Conservation (phyloP, 2,888 invertebrate species). For the Zootermopsis nevadensis region DNA sequence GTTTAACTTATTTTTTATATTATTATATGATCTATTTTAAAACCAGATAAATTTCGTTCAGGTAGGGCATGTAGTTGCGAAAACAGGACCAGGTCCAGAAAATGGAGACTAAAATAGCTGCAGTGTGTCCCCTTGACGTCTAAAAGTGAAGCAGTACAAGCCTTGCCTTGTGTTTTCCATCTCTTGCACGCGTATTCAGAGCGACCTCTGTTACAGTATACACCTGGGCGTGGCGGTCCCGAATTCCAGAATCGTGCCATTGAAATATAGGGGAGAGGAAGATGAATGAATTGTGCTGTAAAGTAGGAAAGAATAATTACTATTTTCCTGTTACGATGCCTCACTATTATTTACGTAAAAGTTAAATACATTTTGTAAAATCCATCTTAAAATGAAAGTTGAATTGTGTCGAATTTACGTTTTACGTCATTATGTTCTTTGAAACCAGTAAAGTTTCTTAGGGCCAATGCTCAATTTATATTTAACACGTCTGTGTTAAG, state of each 20-base stretch:
- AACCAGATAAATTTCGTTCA: not conserved
- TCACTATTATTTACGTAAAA: too few species aligned
- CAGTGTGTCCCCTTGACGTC: slow-evolving; percentile 38
- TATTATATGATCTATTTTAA: not conserved
- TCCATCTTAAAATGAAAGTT: too few species aligned
- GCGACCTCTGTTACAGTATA: not conserved
- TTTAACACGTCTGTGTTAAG: too few species aligned
- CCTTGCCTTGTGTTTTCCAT: slow-evolving; percentile 9
- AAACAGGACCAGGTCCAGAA: slow-evolving; percentile 42
- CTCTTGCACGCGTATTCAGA: not conserved
- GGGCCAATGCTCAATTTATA: too few species aligned
- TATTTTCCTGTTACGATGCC: too few species aligned
- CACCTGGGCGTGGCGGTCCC: not conserved
- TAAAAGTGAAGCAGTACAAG: slow-evolving; percentile 21
- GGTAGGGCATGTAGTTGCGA: slow-evolving; percentile 45
- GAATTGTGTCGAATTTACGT: too few species aligned
- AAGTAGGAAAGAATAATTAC: too few species aligned
- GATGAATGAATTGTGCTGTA: too few species aligned
- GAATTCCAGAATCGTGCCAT: not conserved
- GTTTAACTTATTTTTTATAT: not conserved
- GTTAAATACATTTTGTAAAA: too few species aligned
- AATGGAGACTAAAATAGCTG: slow-evolving; percentile 42
- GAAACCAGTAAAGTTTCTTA: too few species aligned
- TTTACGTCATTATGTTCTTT: too few species aligned
- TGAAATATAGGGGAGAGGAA: too few species aligned